Conservation (phyloP, 2,888 invertebrate species). For the Chrysomela aeneicollis region DNA sequence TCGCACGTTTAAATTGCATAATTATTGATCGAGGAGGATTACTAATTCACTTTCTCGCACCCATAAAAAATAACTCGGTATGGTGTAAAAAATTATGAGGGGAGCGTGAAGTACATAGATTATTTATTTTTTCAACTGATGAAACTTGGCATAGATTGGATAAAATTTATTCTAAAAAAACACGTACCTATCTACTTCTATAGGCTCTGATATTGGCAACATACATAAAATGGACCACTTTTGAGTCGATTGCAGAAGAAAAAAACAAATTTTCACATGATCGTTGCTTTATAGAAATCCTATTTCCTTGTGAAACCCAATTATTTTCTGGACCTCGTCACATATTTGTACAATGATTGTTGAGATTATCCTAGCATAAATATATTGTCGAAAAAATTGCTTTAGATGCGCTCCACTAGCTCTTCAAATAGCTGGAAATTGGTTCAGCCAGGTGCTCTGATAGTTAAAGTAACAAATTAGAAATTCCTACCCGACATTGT, state of each 20-base stretch:
- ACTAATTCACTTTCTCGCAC: too few species aligned
- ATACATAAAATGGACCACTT: too few species aligned
- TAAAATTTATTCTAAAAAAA: too few species aligned
- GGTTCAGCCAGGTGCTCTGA: constrained; percentile 46
- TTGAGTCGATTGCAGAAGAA: background rate
- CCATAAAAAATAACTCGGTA: too few species aligned
- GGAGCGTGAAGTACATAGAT: too few species aligned
- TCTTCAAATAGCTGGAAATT: constrained; percentile 43
- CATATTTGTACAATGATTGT: constrained; percentile 30
- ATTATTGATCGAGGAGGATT: constrained; percentile 34
- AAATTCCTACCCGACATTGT: constrained; percentile 49
- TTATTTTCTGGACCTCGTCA: constrained; percentile 19
- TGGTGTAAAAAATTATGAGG: too few species aligned
- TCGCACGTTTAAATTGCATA: constrained; percentile 33
- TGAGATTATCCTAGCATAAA: constrained; percentile 29
- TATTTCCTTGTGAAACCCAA: constrained; percentile 19
- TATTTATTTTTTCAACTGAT: too few species aligned
- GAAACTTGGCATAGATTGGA: too few species aligned
- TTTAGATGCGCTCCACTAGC: constrained; percentile 36
- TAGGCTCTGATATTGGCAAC: too few species aligned
- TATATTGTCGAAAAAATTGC: constrained; percentile 41
- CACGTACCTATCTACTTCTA: too few species aligned
- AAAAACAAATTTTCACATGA: background rate
- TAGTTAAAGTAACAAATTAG: constrained; percentile 41
- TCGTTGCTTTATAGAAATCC: background rate